These are phyloP conservation scores for Chamaetylas fuelleborni DNA, from an alignment of 2,113 vertebrate genomes.

Conservation along the genomic window DNA sequence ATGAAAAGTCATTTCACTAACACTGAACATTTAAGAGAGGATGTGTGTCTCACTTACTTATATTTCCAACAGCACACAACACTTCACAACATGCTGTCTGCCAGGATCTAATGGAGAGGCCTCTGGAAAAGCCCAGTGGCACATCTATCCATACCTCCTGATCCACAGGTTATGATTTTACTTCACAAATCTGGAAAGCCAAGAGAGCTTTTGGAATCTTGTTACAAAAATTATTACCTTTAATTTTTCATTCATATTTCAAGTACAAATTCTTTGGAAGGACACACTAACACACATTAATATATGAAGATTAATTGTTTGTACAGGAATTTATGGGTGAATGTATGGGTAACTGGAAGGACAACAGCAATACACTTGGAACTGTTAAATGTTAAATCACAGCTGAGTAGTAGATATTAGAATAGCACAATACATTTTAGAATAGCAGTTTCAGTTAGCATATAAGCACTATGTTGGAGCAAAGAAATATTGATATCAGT, in stretches of 20 bases:
- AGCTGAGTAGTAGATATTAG: not conserved
- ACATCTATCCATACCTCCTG: not conserved
- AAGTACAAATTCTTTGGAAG: not conserved
- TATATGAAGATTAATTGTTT: not conserved
- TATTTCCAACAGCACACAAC: not conserved
- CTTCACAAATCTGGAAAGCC: not conserved
- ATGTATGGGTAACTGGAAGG: not conserved
- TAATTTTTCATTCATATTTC: not conserved
- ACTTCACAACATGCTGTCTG: not conserved
- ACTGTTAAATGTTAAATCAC: not conserved
- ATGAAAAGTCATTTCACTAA: not conserved
- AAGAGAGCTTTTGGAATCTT: not conserved
- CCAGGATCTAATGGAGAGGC: not conserved
- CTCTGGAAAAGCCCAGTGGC: not conserved
- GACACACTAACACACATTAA: not conserved
- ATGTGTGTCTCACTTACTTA: not conserved
- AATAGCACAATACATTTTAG: not conserved
- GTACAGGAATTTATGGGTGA: not conserved
- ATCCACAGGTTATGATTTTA: not conserved
- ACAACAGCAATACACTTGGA: not conserved
- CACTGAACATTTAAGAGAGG: not conserved
- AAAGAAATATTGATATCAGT: not conserved
- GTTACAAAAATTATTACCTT: not conserved
- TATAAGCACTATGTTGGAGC: not conserved
- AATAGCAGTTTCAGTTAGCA: not conserved